Evolutionary conservation across 2,888 invertebrate species (phyloP), one percentile per base, ranked within the genome.

Genomic region (Hedychridium roseum): DNA sequence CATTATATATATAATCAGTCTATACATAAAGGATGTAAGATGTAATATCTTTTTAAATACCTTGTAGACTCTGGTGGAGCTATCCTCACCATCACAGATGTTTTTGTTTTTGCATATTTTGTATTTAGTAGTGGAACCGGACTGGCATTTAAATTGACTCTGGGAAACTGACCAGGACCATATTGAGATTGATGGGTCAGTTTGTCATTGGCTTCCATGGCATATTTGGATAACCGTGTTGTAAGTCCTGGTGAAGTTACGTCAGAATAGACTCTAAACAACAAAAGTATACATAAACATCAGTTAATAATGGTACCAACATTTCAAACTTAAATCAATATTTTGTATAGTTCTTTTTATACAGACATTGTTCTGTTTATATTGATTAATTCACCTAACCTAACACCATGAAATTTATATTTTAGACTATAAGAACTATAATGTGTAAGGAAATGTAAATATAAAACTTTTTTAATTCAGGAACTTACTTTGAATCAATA

Each of bases 401-500:
- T 12, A 40, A 21, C 3, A 7, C 4, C 2, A 9, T 17, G 6
- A 14, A 17, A 39, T 39, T 11, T 16, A 16, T 27, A 17, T 3
- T 21, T n/a, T n/a, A n/a, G n/a, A n/a, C n/a, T n/a, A n/a, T n/a
- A n/a, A n/a, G n/a, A n/a, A n/a, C n/a, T n/a, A n/a, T n/a, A n/a
- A n/a, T n/a, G n/a, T n/a, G n/a, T n/a, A n/a, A n/a, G n/a, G n/a
- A n/a, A n/a, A n/a, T n/a, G n/a, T n/a, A n/a, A n/a, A n/a, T n/a
- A n/a, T n/a, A n/a, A n/a, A n/a, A n/a, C n/a, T n/a, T n/a, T n/a
- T n/a, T n/a, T n/a, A n/a, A n/a, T n/a, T n/a, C n/a, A n/a, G 11
- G 2, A 34, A 65, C 67, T 68, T 69, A 80, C 80, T 79, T 81
- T 1, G 81, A 74, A 66, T 80, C 82, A 15, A 81, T 79, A 54